Base-by-base conservation (phyloP, 1,140 invertebrate species). In the Scaptomyza graminum region DNA sequence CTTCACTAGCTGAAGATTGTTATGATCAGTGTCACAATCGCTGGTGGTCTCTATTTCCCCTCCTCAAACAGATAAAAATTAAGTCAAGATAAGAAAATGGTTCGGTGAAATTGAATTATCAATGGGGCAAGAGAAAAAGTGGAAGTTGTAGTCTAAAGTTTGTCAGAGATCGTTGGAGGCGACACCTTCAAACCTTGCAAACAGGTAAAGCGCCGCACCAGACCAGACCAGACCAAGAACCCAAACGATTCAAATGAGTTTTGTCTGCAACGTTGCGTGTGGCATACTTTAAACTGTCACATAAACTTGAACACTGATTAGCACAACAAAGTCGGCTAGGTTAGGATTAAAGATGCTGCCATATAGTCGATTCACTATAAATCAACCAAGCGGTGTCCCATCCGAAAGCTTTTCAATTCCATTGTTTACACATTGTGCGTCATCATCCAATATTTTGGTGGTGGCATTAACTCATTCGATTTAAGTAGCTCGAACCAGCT, bases 271-370 rank as follows among this genome's bases (percentile, higher is more conserved):
- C 74, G 43, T 77, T 65, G 81, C 67, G 88, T 90, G 83, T 90
- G 88, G 83, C 79, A 75, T 84, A 79, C 76, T 88, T 88, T 88
- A 88, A 88, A 88, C 81, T 83, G 83, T 88, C 83, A 88, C 83
- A 88, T 88, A 88, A 88, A 88, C 79, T 88, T 88, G 84, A 83
- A 88, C 76, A 76, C 83, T 88, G 83, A 88, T 88, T 88, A 88
- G 83, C 83, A 88, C 83, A 88, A 88, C 83, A 88, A 88, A 84
- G 83, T 89, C 83, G 83, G 79, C 49, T 34, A 67, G 64, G 37
- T 41, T 34, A 87, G 83, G 82, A 87, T 88, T 88, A 88, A 22
- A 52, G 65, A 71, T 37, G 51, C 59, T 50, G 43, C 64, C 18
- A 59, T 34, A 8, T 8, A 43, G 57, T 54, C 73, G 74, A 66